Percentiles rank a stretch among this genome's conserved stretches.
phyloP scores from a whole-genome alignment of 2,797 vertebrate species.

The Oreochromis grahami region DNA sequence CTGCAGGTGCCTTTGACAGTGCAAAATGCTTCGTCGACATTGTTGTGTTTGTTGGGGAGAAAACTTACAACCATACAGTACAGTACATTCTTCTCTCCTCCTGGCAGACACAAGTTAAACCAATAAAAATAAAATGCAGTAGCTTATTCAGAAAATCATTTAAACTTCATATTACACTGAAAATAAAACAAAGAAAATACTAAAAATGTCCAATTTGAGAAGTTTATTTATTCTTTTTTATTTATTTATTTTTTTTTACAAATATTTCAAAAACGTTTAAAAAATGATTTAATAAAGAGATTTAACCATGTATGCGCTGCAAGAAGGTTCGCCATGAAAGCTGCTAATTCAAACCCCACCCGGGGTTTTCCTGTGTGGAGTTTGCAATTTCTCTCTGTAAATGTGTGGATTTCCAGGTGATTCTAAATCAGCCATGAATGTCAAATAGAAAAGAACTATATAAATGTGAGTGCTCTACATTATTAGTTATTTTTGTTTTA shows the following conservation, averaged over 20 bases:
- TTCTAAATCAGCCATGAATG: neutral
- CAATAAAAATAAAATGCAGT: neutral
- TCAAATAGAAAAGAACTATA: neutral
- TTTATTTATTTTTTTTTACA: neutral
- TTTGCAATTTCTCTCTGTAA: accelerated
- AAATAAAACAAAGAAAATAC: neutral
- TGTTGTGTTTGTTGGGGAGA: neutral
- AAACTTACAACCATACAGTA: neutral
- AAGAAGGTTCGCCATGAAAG: neutral
- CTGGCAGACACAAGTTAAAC: neutral
- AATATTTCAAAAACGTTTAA: accelerated
- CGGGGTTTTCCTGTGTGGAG: neutral
- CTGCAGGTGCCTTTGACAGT: neutral
- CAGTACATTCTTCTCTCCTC: neutral
- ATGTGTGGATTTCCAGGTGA: neutral
- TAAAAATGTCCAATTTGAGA: neutral
- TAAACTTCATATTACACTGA: neutral
- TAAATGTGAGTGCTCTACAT: neutral
- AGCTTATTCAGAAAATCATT: neutral
- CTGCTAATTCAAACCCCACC: neutral
- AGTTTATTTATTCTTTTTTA: neutral
- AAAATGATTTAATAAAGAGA: neutral
- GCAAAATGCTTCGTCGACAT: neutral
- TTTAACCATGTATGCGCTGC: neutral
- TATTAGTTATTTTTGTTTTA: neutral